Conservation (phyloP, 2,888 invertebrate genomes). For the Ceramica pisi region DNA sequence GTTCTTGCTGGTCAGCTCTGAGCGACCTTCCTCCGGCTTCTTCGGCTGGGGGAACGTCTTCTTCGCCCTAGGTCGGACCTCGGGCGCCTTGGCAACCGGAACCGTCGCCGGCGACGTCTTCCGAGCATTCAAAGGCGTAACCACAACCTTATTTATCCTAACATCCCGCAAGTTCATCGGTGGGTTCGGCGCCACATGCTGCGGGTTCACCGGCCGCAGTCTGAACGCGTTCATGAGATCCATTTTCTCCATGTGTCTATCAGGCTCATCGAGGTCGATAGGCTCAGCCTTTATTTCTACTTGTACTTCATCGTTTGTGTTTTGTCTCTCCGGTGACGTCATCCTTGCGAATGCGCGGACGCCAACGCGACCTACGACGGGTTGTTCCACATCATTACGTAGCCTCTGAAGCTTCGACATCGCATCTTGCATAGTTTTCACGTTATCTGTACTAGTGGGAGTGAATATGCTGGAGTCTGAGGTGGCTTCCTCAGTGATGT, state of each 20-base stretch:
- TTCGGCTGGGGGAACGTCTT: conserved; percentile 85
- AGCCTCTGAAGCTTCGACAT: conserved; percentile 77
- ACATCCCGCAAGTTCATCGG: conserved; percentile 78
- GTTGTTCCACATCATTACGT: conserved; percentile 72
- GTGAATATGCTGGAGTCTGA: conserved; percentile 78
- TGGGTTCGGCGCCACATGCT: conserved; percentile 41
- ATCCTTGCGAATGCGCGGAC: conserved; percentile 87
- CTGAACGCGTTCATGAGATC: conserved; percentile 84
- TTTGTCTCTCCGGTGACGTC: conserved; percentile 74
- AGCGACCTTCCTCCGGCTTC: conserved; percentile 80
- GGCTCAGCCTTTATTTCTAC: conserved; percentile 87
- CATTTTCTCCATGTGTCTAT: conserved; percentile 82
- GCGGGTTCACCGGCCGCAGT: conserved; percentile 80
- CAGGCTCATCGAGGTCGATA: conserved; percentile 83
- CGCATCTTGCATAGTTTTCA: conserved; percentile 77
- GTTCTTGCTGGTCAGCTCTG: conserved; percentile 85
- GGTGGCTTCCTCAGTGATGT: conserved; percentile 72
- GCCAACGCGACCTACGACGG: conserved; percentile 82
- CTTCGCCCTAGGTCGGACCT: conserved; percentile 78
- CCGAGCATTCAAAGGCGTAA: conserved; percentile 68
- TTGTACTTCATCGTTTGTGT: conserved; percentile 71
- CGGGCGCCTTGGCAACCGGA: conserved; percentile 68
- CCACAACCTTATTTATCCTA: conserved; percentile 81
- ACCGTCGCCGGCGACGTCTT: conserved; percentile 59
- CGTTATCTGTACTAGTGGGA: conserved; percentile 78